phyloP scores from a whole-genome alignment of 2,797 vertebrate species.

The Pelobates cultripes region DNA sequence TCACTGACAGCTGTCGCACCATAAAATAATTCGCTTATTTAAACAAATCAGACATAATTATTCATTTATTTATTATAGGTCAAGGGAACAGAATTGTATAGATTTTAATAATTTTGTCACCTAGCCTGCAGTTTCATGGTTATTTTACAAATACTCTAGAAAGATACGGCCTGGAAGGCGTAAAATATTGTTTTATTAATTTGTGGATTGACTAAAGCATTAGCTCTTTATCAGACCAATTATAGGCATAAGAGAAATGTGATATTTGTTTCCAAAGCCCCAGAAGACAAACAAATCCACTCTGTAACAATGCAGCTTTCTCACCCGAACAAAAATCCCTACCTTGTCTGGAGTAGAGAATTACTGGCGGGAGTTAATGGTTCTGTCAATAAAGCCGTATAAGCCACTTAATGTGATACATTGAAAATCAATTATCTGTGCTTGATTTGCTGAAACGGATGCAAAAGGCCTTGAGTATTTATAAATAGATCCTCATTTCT shows the following conservation, averaged over 20 bases:
- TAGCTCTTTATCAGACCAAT: neutral
- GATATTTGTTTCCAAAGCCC: neutral
- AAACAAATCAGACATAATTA: no score
- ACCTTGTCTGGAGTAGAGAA: neutral
- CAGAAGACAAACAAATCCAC: neutral
- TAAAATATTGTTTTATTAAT: neutral
- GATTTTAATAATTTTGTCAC: no score
- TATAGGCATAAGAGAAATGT: neutral
- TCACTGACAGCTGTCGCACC: no score
- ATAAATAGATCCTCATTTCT: neutral
- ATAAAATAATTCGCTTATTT: no score
- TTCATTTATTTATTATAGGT: no score
- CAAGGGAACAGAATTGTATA: no score
- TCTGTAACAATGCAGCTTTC: neutral
- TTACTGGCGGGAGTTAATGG: neutral
- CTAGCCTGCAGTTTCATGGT: no score
- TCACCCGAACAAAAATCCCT: neutral
- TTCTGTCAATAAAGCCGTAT: neutral
- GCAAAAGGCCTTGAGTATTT: neutral
- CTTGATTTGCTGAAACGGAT: neutral
- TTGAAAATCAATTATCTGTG: conserved; percentile 23
- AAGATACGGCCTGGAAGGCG: no score
- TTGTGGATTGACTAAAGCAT: neutral
- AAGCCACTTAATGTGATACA: conserved; percentile 26
- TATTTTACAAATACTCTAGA: neutral